Evolutionary conservation across 2,888 invertebrate genomes (phyloP).

Genomic region (Cantharis flavilabris): DNA sequence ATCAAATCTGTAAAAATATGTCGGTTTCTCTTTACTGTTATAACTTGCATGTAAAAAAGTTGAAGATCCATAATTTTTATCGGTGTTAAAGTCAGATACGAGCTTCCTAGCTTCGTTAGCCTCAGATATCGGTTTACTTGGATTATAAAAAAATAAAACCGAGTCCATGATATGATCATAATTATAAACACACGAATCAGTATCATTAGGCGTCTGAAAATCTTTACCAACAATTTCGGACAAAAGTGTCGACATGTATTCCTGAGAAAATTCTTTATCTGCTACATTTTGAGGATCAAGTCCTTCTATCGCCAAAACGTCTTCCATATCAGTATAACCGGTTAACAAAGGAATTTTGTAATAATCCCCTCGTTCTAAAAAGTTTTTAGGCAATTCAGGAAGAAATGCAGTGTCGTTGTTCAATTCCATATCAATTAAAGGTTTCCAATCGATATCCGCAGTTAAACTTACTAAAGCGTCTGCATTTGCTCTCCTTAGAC

Average conservation of each 20-base stretch:
- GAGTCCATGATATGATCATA: slow-evolving; percentile 72
- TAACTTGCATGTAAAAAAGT: slow-evolving; percentile 70
- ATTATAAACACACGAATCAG: slow-evolving; percentile 63
- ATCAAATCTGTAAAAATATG: slow-evolving; percentile 78
- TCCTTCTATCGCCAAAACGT: slow-evolving; percentile 65
- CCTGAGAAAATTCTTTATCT: slow-evolving; percentile 63
- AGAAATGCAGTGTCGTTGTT: slow-evolving; percentile 71
- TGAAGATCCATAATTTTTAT: slow-evolving; percentile 69
- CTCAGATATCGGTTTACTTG: slow-evolving; percentile 67
- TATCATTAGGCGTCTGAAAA: slow-evolving; percentile 60
- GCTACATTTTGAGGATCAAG: slow-evolving; percentile 63
- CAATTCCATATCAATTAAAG: slow-evolving; percentile 73
- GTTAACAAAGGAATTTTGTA: slow-evolving; percentile 70
- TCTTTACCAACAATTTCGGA: slow-evolving; percentile 67
- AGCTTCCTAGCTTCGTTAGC: slow-evolving; percentile 65
- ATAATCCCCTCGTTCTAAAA: slow-evolving; percentile 66
- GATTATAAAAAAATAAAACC: slow-evolving; percentile 76
- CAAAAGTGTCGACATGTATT: slow-evolving; percentile 61
- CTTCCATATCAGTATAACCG: slow-evolving; percentile 83
- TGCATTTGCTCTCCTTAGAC: slow-evolving; percentile 67
- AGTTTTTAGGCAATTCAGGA: slow-evolving; percentile 66
- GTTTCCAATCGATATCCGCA: slow-evolving; percentile 71
- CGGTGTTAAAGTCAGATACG: slow-evolving; percentile 74
- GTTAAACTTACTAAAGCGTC: slow-evolving; percentile 64
- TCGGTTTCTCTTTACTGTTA: slow-evolving; percentile 64